Evolutionary conservation across 2,797 vertebrate species (phyloP).

Genomic region (Borostomias antarcticus): DNA sequence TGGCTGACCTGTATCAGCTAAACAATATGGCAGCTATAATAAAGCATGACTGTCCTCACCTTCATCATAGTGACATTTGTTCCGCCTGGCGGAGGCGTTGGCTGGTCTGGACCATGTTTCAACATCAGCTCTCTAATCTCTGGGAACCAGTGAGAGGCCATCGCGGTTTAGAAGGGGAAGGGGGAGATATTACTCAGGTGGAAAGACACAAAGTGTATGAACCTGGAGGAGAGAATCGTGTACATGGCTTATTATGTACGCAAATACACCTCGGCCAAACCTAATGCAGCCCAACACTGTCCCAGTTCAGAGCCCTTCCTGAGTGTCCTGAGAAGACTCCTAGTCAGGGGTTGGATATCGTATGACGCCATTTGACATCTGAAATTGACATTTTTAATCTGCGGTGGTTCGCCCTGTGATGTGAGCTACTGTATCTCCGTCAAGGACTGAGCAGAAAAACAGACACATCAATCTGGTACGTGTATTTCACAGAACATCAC

Average conservation of each 20-base stretch:
- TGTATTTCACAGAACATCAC: slow-evolving; percentile 20
- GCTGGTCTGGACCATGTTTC: slow-evolving; percentile 58
- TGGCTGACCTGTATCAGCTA: slow-evolving; percentile 51
- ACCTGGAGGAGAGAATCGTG: slow-evolving; percentile 51
- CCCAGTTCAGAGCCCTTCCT: slow-evolving; percentile 25
- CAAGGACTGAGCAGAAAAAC: slow-evolving; percentile 11
- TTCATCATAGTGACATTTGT: slow-evolving; percentile 70
- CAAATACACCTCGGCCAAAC: slow-evolving; percentile 45
- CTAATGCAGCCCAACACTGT: slow-evolving; percentile 49
- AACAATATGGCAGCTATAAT: slow-evolving; percentile 59
- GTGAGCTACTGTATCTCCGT: slow-evolving; percentile 56
- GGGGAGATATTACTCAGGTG: slow-evolving; percentile 52
- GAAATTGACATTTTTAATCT: slow-evolving; percentile 76
- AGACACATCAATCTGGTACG: slow-evolving; percentile 39
- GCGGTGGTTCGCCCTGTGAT: slow-evolving; percentile 46
- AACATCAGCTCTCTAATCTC: slow-evolving; percentile 67
- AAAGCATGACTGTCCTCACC: slow-evolving; percentile 59
- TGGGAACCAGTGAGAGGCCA: slow-evolving; percentile 70
- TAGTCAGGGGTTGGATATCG: slow-evolving; percentile 53
- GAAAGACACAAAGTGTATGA: slow-evolving; percentile 33
- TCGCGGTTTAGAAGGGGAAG: slow-evolving; percentile 40
- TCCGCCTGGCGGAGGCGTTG: slow-evolving; percentile 44
- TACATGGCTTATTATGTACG: slow-evolving; percentile 51
- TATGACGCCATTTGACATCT: slow-evolving; percentile 47
- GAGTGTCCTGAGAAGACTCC: slow-evolving; percentile 24